Conservation (phyloP, 1,140 invertebrate genomes). For the Hycleus cichorii region DNA sequence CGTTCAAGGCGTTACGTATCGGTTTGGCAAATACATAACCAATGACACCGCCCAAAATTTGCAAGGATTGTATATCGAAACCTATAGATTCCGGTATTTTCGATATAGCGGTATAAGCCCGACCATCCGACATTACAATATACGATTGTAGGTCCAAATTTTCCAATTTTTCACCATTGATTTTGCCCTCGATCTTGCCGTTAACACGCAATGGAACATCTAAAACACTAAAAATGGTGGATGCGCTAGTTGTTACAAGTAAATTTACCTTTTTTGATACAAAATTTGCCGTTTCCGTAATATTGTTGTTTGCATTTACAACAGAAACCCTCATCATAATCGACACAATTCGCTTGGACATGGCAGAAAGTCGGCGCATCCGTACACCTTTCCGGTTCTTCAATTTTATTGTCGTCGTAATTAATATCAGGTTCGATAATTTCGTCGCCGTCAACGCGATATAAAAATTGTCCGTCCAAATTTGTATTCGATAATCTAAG, state of each 20-base stretch:
- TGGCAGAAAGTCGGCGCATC: conserved; percentile 64
- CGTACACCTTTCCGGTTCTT: conserved; percentile 43
- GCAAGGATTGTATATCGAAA: conserved; percentile 68
- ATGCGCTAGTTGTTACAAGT: neutral
- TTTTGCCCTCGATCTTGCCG: conserved; percentile 70
- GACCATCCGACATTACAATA: conserved; percentile 78
- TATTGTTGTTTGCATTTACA: conserved; percentile 73
- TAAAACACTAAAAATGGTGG: conserved; percentile 31
- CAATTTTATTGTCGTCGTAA: conserved; percentile 38
- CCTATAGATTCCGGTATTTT: conserved; percentile 66
- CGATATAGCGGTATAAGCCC: conserved; percentile 86
- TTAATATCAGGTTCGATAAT: conserved; percentile 59
- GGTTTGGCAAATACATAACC: conserved; percentile 90
- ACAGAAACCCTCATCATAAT: conserved; percentile 78
- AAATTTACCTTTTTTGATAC: conserved; percentile 66
- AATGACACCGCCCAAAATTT: conserved; percentile 69
- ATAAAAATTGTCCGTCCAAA: conserved; percentile 76
- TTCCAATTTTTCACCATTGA: conserved; percentile 69
- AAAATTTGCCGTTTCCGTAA: conserved; percentile 87
- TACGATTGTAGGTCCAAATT: conserved; percentile 87
- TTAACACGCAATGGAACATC: conserved; percentile 75
- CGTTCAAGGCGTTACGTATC: conserved; percentile 65
- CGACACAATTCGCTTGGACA: conserved; percentile 70
- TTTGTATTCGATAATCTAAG: conserved; percentile 78
- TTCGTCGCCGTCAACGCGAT: conserved; percentile 62